Base-by-base conservation (phyloP, 53 echinoderm and acorn worm species). In the Hippasteria phrygiana region DNA sequence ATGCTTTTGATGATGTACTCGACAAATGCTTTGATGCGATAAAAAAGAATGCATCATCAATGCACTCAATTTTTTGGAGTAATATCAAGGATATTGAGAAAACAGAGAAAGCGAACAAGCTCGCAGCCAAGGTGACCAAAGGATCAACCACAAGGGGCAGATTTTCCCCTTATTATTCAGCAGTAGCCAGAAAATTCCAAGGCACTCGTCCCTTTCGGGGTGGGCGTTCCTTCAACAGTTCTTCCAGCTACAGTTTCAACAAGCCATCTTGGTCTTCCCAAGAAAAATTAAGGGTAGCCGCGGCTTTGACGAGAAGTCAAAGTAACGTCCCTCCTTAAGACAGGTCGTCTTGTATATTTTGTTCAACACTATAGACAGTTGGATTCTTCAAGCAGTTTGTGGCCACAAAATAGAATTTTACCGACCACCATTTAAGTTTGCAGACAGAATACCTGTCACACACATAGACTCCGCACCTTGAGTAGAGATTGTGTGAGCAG, bases 31-130 rank as follows among this genome's bases (percentile, higher is more conserved):
- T 48, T 48, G 48, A 48, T 14, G 8, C 48, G 14, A 10, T 48
- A 48, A 48, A 48, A 48, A 48, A n/a, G n/a, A n/a, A n/a, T n/a
- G n/a, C n/a, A n/a, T n/a, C n/a, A n/a, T n/a, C n/a, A n/a, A n/a
- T n/a, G n/a, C n/a, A n/a, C n/a, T n/a, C n/a, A n/a, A n/a, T n/a
- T n/a, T 10, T n/a, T n/a, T n/a, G n/a, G n/a, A n/a, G n/a, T n/a
- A n/a, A n/a, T 22, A 18, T 53, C 36, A 77, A 77, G 27, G 62
- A 80, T 5, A 80, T 62, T 38, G 80, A 80, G 3, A 63, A 43
- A 13, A 63, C 62, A 13, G 62, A 62, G 38, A 10, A 48, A 48
- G 14, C 14, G 48, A 48, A 8, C 8, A 48, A 14, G 8, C 48
- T 10, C 8, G 43, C 80, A 0, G 41, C 20, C 17, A 80, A 80